These are phyloP conservation scores for Odontesthes bonariensis DNA, from an alignment of 2,113 vertebrate species.

Conservation along the genomic window DNA sequence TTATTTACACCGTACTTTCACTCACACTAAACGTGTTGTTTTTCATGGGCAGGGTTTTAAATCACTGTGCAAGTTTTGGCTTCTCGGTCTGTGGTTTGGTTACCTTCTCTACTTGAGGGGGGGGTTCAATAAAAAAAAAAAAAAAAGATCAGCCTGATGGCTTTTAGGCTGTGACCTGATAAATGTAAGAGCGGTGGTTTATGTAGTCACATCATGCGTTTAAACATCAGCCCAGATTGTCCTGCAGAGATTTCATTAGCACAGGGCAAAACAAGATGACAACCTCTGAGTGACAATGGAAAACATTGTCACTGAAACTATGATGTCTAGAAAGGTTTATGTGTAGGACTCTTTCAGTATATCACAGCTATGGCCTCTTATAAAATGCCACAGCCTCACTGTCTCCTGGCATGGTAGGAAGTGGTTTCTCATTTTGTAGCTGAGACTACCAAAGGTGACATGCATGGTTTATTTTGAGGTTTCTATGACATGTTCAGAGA, in stretches of 20 bases:
- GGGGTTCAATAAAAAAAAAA: slow-evolving; percentile 1
- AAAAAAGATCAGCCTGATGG: slow-evolving; percentile 24
- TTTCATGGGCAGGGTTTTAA: not conserved
- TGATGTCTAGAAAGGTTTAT: slow-evolving; percentile 11
- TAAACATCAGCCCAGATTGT: not conserved
- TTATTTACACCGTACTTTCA: not conserved
- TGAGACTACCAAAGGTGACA: slow-evolving; percentile 67
- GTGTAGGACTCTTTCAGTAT: slow-evolving; percentile 48
- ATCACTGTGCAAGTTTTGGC: slow-evolving; percentile 35
- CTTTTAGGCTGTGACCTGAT: slow-evolving; percentile 3
- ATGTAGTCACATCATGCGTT: not conserved
- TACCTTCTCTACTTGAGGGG: slow-evolving; percentile 36
- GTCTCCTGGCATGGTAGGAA: slow-evolving; percentile 81
- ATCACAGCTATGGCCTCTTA: slow-evolving; percentile 68
- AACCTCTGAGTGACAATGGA: not conserved
- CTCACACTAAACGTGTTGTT: not conserved
- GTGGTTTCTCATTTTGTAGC: slow-evolving; percentile 86
- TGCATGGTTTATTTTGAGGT: slow-evolving; percentile 74
- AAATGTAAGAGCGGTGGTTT: not conserved
- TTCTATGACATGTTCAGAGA: slow-evolving; percentile 63
- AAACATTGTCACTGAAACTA: slow-evolving; percentile 17
- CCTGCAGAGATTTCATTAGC: slow-evolving; percentile 9
- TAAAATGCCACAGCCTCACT: slow-evolving; percentile 76
- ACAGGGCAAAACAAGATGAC: not conserved
- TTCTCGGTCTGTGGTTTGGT: slow-evolving; percentile 70